Conservation (phyloP, 2,888 invertebrate species). For the Marronus borbonicus region DNA sequence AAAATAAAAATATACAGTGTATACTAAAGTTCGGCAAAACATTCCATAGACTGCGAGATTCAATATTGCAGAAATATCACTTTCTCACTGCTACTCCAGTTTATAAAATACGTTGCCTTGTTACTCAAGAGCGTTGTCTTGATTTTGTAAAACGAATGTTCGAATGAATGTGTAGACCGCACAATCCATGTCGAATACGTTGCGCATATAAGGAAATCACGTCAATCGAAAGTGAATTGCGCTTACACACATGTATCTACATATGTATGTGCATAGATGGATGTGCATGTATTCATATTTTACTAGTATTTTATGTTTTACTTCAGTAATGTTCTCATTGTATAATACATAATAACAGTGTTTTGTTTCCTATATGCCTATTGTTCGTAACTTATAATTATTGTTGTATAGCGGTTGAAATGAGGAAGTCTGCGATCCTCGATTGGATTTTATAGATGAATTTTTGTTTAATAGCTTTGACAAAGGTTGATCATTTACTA, state of each 20-base stretch:
- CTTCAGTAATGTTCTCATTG: not conserved
- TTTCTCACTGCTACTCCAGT: not conserved
- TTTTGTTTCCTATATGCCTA: not conserved
- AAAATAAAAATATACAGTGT: slow-evolving; percentile 36
- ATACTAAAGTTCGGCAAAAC: slow-evolving; percentile 16
- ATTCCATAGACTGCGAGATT: slow-evolving; percentile 1
- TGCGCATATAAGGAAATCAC: slow-evolving; percentile 17
- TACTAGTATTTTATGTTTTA: not conserved
- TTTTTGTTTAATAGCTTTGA: too few species aligned
- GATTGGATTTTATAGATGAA: too few species aligned
- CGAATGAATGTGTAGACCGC: not conserved
- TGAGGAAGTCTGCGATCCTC: too few species aligned
- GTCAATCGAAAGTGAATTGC: slow-evolving; percentile 26
- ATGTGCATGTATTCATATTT: not conserved
- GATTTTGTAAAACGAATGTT: not conserved
- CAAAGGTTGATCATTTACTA: too few species aligned
- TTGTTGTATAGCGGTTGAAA: too few species aligned
- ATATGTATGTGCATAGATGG: not conserved
- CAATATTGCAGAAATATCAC: not conserved
- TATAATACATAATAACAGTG: not conserved
- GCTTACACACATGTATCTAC: not conserved
- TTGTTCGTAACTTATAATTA: not conserved
- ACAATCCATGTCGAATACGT: slow-evolving; percentile 9
- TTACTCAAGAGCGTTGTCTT: not conserved
- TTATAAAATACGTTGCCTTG: not conserved